Percentiles rank a stretch among this genome's conserved stretches.
These are phyloP conservation scores for Petaurus breviceps DNA, from an alignment of 2,113 vertebrate genomes.

Conservation along the genomic window DNA sequence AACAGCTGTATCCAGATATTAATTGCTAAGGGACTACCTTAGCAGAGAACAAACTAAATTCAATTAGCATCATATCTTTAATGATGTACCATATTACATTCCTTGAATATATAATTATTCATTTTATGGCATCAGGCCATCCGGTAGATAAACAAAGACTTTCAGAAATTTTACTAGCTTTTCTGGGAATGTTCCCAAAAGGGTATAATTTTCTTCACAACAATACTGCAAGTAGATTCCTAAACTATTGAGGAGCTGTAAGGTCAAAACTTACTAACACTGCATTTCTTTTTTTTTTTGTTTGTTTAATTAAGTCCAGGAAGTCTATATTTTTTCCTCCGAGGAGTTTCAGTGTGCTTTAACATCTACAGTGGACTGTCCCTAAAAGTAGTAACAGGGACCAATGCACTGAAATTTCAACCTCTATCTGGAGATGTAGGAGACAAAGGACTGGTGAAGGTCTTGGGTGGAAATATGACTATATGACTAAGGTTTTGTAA, in stretches of 20 bases:
- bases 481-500: background rate
- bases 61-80: slow-evolving; percentile 64
- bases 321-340: background rate
- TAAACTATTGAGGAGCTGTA: background rate
- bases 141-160: slow-evolving; percentile 72
- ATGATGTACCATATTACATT: slow-evolving; percentile 64
- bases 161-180: slow-evolving; percentile 72
- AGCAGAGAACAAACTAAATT: slow-evolving; percentile 1
- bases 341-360: background rate
- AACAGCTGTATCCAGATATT: background rate
- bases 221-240: background rate
- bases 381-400: background rate
- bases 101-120: slow-evolving; percentile 67
- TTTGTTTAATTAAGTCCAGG: background rate
- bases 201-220: slow-evolving; percentile 62
- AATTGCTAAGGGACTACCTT: slow-evolving; percentile 34
- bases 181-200: slow-evolving; percentile 66
- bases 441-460: background rate
- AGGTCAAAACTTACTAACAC: slow-evolving; percentile 12
- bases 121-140: slow-evolving; percentile 65
- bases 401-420: background rate
- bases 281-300: background rate
- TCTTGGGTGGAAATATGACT: background rate
- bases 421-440: slow-evolving; percentile 19
- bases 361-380: background rate